phyloP scores from a whole-genome alignment of 2,113 vertebrate genomes.

The Hypocryptadius cinnamomeus region DNA sequence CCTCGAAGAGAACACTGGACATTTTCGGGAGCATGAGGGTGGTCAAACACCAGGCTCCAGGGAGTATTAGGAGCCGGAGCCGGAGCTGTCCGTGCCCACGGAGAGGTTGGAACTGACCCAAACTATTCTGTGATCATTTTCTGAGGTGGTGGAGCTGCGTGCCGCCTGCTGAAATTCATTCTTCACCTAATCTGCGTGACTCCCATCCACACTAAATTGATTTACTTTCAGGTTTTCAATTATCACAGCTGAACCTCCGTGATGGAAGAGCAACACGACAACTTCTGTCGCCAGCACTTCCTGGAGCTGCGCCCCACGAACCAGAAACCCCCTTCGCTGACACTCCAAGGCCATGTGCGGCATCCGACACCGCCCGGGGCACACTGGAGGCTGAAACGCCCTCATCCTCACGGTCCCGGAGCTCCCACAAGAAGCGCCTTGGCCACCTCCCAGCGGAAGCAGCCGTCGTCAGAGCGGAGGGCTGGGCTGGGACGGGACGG shows the following conservation, averaged over 20 bases:
- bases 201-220: not conserved
- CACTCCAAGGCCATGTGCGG: rapidly evolving
- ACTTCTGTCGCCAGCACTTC: not conserved
- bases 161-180: too few relatives aligned
- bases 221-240: not conserved
- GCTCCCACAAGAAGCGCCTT: rapidly evolving
- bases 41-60: not conserved
- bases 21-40: not conserved
- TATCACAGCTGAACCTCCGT: not conserved
- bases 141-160: rapidly evolving
- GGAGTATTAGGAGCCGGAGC: not conserved
- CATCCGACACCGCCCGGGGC: not conserved
- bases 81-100: not conserved
- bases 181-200: not conserved
- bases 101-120: not conserved
- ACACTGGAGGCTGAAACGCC: rapidly evolving
- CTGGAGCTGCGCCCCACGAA: too few relatives aligned
- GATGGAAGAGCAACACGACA: rapidly evolving
- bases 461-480: rapidly evolving
- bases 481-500: too few relatives aligned
- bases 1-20: not conserved
- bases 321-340: rapidly evolving
- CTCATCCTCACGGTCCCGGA: rapidly evolving
- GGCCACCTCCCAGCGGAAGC: rapidly evolving
- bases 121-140: not conserved